Conservation (phyloP, 1,140 invertebrate genomes). For the Atopsyche davidsoni region DNA sequence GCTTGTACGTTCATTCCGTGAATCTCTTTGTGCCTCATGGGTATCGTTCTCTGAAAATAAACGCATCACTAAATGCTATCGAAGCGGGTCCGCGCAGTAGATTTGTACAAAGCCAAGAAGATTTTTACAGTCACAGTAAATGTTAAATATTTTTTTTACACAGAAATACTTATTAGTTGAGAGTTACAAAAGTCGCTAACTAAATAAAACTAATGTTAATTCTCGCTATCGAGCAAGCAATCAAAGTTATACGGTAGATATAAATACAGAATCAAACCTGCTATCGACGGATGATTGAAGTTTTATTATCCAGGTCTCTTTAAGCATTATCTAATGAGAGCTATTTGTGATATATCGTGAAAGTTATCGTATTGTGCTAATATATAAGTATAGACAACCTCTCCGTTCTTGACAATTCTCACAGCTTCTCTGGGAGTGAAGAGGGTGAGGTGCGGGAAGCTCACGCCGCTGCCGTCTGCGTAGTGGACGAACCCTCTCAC, state of each 20-base stretch:
- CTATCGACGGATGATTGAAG: background rate
- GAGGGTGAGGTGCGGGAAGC: constrained; percentile 66
- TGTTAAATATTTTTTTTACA: too few species aligned
- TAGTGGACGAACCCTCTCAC: constrained; percentile 67
- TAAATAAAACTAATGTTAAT: too few species aligned
- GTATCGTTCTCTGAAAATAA: constrained; percentile 64
- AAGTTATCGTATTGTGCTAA: background rate
- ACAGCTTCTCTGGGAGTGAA: constrained; percentile 72
- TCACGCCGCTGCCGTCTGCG: constrained; percentile 64
- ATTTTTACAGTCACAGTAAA: background rate
- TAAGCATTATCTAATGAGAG: too few species aligned
- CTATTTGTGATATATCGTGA: background rate
- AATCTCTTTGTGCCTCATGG: constrained; percentile 78
- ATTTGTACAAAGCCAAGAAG: background rate
- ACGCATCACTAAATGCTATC: constrained; percentile 1
- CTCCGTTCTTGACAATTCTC: constrained; percentile 71
- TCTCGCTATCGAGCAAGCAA: too few species aligned
- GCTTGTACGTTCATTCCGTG: constrained; percentile 71
- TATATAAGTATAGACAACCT: constrained; percentile 46
- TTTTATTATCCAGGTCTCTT: too few species aligned
- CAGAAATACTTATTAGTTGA: too few species aligned
- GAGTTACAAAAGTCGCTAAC: too few species aligned
- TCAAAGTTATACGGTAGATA: too few species aligned
- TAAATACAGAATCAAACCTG: background rate
- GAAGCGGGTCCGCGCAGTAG: background rate